Base-by-base conservation (phyloP, 2,797 vertebrate species). In the Borostomias antarcticus region DNA sequence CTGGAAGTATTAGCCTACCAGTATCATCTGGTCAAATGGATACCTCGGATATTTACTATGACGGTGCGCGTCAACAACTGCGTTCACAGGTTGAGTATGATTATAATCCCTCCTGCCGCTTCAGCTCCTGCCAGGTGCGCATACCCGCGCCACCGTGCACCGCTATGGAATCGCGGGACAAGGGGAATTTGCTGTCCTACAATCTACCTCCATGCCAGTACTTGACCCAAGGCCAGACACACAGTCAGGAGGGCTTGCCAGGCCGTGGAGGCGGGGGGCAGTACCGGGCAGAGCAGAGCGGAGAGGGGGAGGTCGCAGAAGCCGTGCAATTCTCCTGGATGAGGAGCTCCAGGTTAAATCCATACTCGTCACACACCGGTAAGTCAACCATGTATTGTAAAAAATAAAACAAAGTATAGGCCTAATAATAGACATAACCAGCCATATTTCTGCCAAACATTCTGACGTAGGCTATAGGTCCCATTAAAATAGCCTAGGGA, bases 271-370 rank as follows among this genome's bases (percentile, higher is more conserved):
- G 50, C 17, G 62, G 25, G 32, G 56, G 72, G 25, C 30, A 35
- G 23, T 77, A 63, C 33, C 43, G 35, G 25, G 19, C 66, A 3
- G 71, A 73, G 33, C 52, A 60, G 17, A 40, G 25, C 13, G 54
- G 32, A 23, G 11, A 26, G 19, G 59, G 48, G 35, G 57, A 71
- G 15, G 28, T 28, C 7, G 52, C 32, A 1, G 69, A 25, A 2
- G 70, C 66, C 13, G 64, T 66, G 21, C 58, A 61, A 8, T 84
- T 78, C 64, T 63, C 75, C 0, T 85, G 84, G 82, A 84, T 84
- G 84, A 81, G 71, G 62, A 74, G 73, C 29, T 74, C 80, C 9
- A 81, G 80, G 60, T 60, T 78, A 8, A 78, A 81, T 21, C 33
- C 68, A 2, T 80, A 65, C 47, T 69, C 62, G 43, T 33, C 37